Evolutionary conservation across 2,888 invertebrate species (phyloP).

Genomic region (Euproctis similis): DNA sequence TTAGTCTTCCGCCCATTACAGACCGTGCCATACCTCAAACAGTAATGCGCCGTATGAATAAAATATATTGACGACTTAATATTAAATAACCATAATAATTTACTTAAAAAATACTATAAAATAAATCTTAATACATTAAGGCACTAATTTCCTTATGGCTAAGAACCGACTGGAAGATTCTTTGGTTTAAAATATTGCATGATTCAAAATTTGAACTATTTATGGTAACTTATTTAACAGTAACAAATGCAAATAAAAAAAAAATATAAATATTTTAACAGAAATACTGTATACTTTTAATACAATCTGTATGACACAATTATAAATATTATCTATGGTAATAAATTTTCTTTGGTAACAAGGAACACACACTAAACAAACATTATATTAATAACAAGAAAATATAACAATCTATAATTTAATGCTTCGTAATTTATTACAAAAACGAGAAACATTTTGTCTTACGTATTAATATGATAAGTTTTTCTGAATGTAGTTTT

Average conservation of each 20-base stretch:
- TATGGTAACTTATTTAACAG: conserved; percentile 61
- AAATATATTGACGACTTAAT: conserved; percentile 21
- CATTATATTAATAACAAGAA: conserved; percentile 64
- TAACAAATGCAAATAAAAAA: conserved; percentile 62
- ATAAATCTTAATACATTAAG: conserved; percentile 30
- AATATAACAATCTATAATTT: conserved; percentile 63
- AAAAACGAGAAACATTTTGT: conserved; percentile 39
- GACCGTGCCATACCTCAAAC: too few relatives aligned
- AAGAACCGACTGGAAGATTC: conserved; percentile 68
- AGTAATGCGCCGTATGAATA: too few relatives aligned
- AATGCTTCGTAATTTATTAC: conserved; percentile 31
- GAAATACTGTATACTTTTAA: conserved; percentile 47
- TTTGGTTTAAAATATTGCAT: conserved; percentile 63
- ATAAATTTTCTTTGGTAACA: conserved; percentile 71
- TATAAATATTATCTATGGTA: too few relatives aligned
- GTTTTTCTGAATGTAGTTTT: too few relatives aligned
- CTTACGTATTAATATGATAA: conserved; percentile 40
- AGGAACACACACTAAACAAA: conserved; percentile 70
- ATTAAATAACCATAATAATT: conserved; percentile 44
- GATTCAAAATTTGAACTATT: conserved; percentile 62
- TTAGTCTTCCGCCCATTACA: too few relatives aligned
- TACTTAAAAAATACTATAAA: conserved; percentile 41
- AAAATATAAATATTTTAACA: conserved; percentile 36
- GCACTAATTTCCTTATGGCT: conserved; percentile 47
- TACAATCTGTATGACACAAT: conserved; percentile 42